Base-by-base conservation (phyloP, 1,140 invertebrate genomes). In the Eufriesea mexicana region DNA sequence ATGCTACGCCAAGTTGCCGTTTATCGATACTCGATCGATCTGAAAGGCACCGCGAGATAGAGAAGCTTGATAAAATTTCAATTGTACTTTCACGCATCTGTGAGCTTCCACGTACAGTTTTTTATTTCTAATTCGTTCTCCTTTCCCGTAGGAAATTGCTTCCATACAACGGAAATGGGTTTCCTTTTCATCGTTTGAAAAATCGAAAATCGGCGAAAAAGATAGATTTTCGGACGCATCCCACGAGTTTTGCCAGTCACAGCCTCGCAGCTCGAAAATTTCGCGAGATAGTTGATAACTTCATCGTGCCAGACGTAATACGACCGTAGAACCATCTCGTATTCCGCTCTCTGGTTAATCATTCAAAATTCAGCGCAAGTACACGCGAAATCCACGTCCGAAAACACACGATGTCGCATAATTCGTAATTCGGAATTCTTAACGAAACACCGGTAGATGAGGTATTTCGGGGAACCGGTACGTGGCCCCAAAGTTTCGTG, bases 11-110 rank as follows among this genome's bases (percentile, higher is more conserved):
- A 10, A 73, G 35, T 73, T 73, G 28, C 28, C 42, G n/a, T 55
- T 57, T 42, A 73, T 5, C 5, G 9, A 20, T 16, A 59, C 10
- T 42, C 71, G 5, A 72, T 73, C 71, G 54, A 73, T 72, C 51
- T 23, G 4, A 55, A 45, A 42, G 35, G 20, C 71, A 16, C 54
- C 45, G 25, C 47, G 5, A 18, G n/a, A 70, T 16, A 9, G 8
- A 42, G 16, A 9, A n/a, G 54, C 54, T 45, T 20, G 71, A 73
- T 73, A 73, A 73, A 73, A 73, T 73, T 57, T 45, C 71, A 45
- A 59, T 73, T 45, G 42, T 68, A 42, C 64, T 2, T 12, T 23
- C 35, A 35, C 35, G 35, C 35, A 35, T 35, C 6, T 18, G 35
- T 35, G 1, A 45, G 12, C 42, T 14, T 42, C 66, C 2, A 45